Base-by-base conservation (phyloP, 2,888 invertebrate genomes). In the Augochlorella aurata region DNA sequence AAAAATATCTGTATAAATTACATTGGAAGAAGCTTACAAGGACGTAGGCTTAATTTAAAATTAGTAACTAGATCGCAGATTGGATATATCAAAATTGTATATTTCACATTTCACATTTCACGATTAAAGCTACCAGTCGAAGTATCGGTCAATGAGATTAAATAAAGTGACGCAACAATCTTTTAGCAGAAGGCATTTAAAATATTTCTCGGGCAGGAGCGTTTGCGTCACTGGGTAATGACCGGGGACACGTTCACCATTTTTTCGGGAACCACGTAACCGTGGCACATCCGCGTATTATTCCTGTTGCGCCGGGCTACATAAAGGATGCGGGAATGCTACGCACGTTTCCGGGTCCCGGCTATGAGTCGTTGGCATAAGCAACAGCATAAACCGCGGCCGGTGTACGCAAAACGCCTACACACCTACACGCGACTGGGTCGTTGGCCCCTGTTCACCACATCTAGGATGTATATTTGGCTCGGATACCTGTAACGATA, bases 381-480 rank as follows among this genome's bases (percentile, higher is more conserved):
- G 77, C 71, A 67, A 63, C 58, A 65, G 52, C 83, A 79, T 77
- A 87, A 87, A 80, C 77, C 72, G 72, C 78, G 84, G 82, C 83
- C 84, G 74, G 85, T 74, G 81, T 85, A 82, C 86, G 90, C 86
- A 74, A 89, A 89, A 89, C 90, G 87, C 86, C 88, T 81, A 90
- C 90, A 85, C 90, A 81, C 68, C 71, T 67, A 86, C 83, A 81
- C 87, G 85, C 61, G 75, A 79, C 50, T 81, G 71, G 91, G 89
- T 89, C 88, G 79, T 89, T 90, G 89, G 89, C 90, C 89, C 76
- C 88, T 87, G 84, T 85, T 80, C 81, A 78, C 84, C 77, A 68
- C 68, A 65, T 77, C 69, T 63, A 79, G 58, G 69, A 76, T 77
- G 73, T 83, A 84, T 87, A 86, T 84, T 88, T 85, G 81, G 66